Conservation (phyloP, 2,113 vertebrate genomes). For the Enhydra lutris region DNA sequence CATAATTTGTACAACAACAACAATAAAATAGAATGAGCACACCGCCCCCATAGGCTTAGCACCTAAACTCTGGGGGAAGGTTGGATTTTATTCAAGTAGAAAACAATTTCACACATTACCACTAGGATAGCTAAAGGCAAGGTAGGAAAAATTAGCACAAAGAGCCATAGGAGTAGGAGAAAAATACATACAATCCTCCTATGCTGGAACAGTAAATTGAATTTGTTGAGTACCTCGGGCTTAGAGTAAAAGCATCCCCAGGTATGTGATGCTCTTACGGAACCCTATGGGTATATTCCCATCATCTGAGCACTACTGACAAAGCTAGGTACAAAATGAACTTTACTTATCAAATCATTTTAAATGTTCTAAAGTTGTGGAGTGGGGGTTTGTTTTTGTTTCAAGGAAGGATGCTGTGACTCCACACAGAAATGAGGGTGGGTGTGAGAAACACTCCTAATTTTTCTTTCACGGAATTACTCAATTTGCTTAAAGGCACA, state of each 20-base stretch:
- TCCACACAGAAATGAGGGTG: neutral
- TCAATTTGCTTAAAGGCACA: slow-evolving; percentile 38
- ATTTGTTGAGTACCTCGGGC: neutral
- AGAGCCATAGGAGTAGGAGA: neutral
- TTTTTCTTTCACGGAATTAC: neutral
- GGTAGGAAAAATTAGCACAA: neutral
- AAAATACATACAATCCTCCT: slow-evolving; percentile 22
- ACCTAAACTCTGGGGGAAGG: neutral
- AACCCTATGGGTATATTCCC: neutral
- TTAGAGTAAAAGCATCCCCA: slow-evolving; percentile 11
- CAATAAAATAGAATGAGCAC: neutral
- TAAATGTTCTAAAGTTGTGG: neutral
- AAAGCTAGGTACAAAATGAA: neutral
- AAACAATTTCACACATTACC: neutral
- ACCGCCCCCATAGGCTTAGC: neutral
- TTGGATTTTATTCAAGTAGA: neutral
- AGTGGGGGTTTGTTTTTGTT: neutral
- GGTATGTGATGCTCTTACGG: neutral
- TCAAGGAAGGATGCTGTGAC: neutral
- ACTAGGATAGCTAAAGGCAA: neutral
- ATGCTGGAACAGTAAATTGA: neutral
- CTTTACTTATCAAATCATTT: neutral
- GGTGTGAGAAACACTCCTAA: neutral
- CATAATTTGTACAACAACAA: neutral
- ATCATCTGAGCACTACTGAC: neutral